Evolutionary conservation across 2,888 invertebrate genomes (phyloP), one percentile per base, ranked within the genome.

Genomic region (Ochlodes sylvanus): DNA sequence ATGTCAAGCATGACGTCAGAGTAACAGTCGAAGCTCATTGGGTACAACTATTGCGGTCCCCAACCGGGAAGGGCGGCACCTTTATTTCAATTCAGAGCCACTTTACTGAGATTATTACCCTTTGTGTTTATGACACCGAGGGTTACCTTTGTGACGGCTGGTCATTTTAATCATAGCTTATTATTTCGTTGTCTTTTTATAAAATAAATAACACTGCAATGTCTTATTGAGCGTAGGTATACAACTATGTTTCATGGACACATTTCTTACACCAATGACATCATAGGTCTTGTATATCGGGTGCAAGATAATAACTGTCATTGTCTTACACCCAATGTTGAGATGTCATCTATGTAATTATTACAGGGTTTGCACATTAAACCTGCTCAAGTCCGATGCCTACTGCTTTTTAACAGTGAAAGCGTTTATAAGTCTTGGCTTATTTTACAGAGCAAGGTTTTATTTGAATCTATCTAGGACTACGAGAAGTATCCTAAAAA

Each of bases 71-170:
- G 84, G 85, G 84, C 80, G 83, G 82, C 76, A 76, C 79, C 73
- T 81, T 84, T 79, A 80, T 83, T 82, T 84, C 85, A 83, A 85
- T 85, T 87, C 84, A 78, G 84, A 83, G 82, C 85, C 85, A 88
- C 86, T 88, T 94, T 89, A 88, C 86, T 86, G 86, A 89, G 92
- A 94, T 94, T 90, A 94, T 94, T 90, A 89, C 87, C 89, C 86
- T 85, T 93, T 94, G 92, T 90, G 79, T 82, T 79, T 78, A 84
- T 94, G 93, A 89, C 86, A 89, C 80, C 79, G 83, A 84, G 87
- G 89, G 87, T 88, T 88, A 87, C 87, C 86, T 90, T 90, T 84
- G 83, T 88, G 85, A 89, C 85, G 92, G 75, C 73, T 83, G 85
- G 86, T 86, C 87, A 87, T 84, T 89, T 86, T 83, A 85, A 89